Conservation (phyloP, 2,888 invertebrate genomes). For the Nematopogon swammerdamellus region DNA sequence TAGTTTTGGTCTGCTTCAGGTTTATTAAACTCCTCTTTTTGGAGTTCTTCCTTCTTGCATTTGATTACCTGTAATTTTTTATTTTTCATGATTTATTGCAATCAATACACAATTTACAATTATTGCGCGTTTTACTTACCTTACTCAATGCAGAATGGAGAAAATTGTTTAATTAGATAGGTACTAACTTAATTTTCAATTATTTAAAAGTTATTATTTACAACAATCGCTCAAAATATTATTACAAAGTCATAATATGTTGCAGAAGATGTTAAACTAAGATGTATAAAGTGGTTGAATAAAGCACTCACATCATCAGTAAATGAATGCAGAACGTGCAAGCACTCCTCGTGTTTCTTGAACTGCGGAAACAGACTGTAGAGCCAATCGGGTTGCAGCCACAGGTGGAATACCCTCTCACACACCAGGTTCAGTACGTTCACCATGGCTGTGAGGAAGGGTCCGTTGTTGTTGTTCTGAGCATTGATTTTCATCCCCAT, state of each 20-base stretch:
- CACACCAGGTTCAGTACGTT: constrained; percentile 25
- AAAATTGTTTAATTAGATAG: too few relatives aligned
- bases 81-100: too few relatives aligned
- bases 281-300: background rate
- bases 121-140: too few relatives aligned
- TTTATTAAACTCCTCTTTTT: constrained; percentile 16
- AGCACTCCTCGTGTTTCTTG: constrained; percentile 40
- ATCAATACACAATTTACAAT: too few relatives aligned
- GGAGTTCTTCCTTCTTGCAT: constrained; percentile 21
- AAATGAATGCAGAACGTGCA: constrained; percentile 58
- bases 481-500: constrained; percentile 40
- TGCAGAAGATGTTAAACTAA: background rate
- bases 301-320: constrained; percentile 42
- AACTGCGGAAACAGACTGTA: constrained; percentile 52
- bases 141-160: too few relatives aligned
- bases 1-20: constrained; percentile 24
- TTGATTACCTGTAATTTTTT: constrained; percentile 31
- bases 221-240: too few relatives aligned
- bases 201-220: too few relatives aligned
- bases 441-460: constrained; percentile 28
- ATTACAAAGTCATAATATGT: background rate
- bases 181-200: too few relatives aligned
- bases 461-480: constrained; percentile 26
- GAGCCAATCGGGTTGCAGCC: constrained; percentile 52
- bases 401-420: constrained; percentile 39